A percentile compares a stretch with the other conserved stretches of the same genome.
phyloP scores from a whole-genome alignment of 2,113 vertebrate genomes.

The Cyrtonyx montezumae region DNA sequence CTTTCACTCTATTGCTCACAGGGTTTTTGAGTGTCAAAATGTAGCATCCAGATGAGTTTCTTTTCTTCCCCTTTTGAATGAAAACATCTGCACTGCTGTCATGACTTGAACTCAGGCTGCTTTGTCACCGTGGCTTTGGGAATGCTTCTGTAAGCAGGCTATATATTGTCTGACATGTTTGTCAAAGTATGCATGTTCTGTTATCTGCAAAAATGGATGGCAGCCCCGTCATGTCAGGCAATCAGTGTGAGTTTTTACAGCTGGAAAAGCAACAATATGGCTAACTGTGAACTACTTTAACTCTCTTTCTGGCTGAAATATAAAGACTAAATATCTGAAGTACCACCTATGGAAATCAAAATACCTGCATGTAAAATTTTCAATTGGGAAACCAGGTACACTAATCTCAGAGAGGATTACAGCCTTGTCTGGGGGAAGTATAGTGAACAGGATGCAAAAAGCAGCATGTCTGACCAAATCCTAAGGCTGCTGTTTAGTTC shows the following conservation, averaged over 20 bases:
- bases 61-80: accelerated
- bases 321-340: neutral
- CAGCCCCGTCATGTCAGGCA: neutral
- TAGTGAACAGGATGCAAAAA: neutral
- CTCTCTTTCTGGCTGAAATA: neutral
- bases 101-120: neutral
- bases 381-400: neutral
- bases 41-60: neutral
- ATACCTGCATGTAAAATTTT: neutral
- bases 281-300: neutral
- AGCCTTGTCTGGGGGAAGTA: neutral
- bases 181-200: neutral
- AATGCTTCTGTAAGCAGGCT: neutral
- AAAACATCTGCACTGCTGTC: neutral
- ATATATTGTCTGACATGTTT: neutral
- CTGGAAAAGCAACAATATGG: neutral
- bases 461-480: neutral
- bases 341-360: neutral
- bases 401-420: neutral
- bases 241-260: neutral
- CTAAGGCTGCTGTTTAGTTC: neutral
- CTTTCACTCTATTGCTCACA: neutral
- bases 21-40: neutral
- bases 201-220: neutral
- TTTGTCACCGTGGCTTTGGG: neutral